phyloP scores from a whole-genome alignment of 2,888 invertebrate genomes.

The Lasioglossum malachurum region DNA sequence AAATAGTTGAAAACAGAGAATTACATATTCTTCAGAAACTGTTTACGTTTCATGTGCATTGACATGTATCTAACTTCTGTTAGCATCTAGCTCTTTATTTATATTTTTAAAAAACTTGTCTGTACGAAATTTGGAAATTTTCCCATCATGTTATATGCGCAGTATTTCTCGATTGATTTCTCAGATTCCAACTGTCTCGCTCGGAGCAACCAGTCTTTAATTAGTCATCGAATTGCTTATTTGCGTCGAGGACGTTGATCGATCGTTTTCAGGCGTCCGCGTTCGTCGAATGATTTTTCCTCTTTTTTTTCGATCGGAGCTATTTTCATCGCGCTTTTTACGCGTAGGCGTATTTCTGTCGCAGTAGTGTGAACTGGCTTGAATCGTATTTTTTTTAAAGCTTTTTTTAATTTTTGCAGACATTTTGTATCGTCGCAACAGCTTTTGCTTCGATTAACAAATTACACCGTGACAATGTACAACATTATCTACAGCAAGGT shows the following conservation, averaged over 20 bases:
- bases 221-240: not conserved
- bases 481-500: conserved; percentile 30
- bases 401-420: conserved; percentile 29
- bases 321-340: conserved; percentile 42
- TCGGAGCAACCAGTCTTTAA: not conserved
- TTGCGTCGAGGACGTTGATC: conserved; percentile 14
- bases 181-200: not conserved
- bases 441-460: conserved; percentile 48
- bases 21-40: not conserved
- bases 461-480: conserved; percentile 18
- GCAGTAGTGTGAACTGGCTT: conserved; percentile 37
- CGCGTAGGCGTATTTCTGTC: conserved; percentile 42
- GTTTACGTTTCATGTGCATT: not conserved
- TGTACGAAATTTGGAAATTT: not conserved
- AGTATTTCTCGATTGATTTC: not conserved
- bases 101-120: not conserved
- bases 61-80: not conserved
- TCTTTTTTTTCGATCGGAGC: not conserved
- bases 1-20: not conserved
- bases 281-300: not conserved
- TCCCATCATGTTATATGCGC: not conserved
- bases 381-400: conserved; percentile 18
- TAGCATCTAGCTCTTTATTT: too few species aligned
- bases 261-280: conserved; percentile 25
- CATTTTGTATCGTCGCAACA: conserved; percentile 24